These are phyloP conservation scores for Chymomyza costata DNA, from an alignment of 1,140 invertebrate species.

Conservation along the genomic window DNA sequence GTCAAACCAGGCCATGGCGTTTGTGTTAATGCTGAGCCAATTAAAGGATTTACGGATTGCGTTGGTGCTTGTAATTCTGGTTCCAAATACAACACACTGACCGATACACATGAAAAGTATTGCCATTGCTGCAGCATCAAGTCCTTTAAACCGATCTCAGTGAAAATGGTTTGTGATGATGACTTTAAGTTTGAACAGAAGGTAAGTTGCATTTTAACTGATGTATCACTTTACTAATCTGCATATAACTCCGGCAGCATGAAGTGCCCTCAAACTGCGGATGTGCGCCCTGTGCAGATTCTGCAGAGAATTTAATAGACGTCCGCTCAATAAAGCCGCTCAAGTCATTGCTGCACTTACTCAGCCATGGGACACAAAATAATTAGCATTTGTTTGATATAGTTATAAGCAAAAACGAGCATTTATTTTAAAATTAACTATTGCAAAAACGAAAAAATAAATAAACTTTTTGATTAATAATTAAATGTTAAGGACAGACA, in stretches of 20 bases:
- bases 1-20: constrained; percentile 76
- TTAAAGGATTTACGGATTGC: constrained; percentile 81
- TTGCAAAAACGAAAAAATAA: too few relatives aligned
- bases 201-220: constrained; percentile 22
- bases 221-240: neutral
- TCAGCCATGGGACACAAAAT: too few relatives aligned
- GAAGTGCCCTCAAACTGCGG: constrained; percentile 56
- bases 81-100: constrained; percentile 78
- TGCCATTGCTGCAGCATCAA: constrained; percentile 70
- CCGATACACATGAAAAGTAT: constrained; percentile 61
- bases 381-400: neutral
- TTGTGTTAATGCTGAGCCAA: constrained; percentile 79
- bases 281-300: constrained; percentile 51
- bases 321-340: constrained; percentile 20
- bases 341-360: constrained; percentile 35
- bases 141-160: constrained; percentile 51
- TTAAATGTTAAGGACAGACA: too few relatives aligned
- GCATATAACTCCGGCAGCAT: constrained; percentile 28
- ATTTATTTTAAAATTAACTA: too few relatives aligned
- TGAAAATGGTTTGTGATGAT: constrained; percentile 65
- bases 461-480: too few relatives aligned
- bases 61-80: constrained; percentile 81
- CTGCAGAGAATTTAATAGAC: constrained; percentile 37
- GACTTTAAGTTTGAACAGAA: constrained; percentile 45
- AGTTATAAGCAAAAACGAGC: neutral